These are phyloP conservation scores for Halcyon smyrnensis DNA, from an alignment of 2,797 vertebrate genomes.

Conservation along the genomic window DNA sequence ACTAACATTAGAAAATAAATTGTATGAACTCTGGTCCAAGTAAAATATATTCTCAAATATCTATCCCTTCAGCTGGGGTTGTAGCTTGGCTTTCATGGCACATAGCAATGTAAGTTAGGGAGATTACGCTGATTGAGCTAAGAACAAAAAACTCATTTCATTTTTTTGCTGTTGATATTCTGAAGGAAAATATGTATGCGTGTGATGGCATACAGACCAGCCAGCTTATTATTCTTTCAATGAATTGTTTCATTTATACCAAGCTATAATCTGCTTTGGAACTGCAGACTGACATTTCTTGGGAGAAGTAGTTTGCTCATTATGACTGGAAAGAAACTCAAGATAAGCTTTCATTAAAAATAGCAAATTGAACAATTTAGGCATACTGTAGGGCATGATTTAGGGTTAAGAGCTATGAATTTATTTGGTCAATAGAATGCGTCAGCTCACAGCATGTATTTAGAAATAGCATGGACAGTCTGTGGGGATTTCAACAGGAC, in stretches of 20 bases:
- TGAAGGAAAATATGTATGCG: conserved; percentile 9
- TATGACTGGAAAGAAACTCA: conserved; percentile 36
- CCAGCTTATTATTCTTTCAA: conserved; percentile 51
- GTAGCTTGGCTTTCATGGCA: conserved; percentile 71
- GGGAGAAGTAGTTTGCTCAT: conserved; percentile 14
- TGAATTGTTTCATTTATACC: conserved; percentile 51
- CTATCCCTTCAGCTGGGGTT: conserved; percentile 65
- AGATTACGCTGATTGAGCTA: conserved; percentile 56
- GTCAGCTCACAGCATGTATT: not conserved
- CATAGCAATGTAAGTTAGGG: conserved; percentile 32
- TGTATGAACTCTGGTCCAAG: conserved; percentile 69
- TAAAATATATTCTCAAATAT: conserved; percentile 71
- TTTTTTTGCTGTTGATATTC: conserved; percentile 33
- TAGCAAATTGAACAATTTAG: conserved; percentile 27
- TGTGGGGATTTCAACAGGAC: not conserved
- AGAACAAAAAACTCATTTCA: conserved; percentile 53
- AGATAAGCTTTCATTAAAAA: conserved; percentile 54
- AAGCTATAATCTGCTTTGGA: conserved; percentile 27
- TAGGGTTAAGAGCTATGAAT: conserved; percentile 7
- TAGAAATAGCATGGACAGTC: not conserved
- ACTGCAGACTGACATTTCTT: not conserved
- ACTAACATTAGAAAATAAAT: conserved; percentile 68
- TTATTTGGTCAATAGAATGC: not conserved
- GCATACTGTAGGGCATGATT: not conserved
- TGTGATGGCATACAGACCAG: conserved; percentile 38